Evolutionary conservation across 2,797 vertebrate genomes (phyloP), one percentile per base, ranked within the genome.

Genomic region (Tragelaphus oryx): DNA sequence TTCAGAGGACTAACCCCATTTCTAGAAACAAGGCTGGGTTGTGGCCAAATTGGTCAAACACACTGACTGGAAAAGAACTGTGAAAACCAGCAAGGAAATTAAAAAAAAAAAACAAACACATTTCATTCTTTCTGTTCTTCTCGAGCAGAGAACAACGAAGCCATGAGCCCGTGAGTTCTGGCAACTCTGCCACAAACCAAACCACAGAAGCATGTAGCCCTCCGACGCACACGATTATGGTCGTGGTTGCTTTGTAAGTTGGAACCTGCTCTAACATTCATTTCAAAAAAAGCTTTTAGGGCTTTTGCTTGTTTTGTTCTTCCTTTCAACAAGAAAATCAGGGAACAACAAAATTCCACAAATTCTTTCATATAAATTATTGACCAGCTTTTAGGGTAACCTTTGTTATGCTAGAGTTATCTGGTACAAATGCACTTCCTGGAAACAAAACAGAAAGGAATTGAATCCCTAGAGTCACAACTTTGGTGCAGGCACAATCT

Each of bases 301-400:
- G 33, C 26, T 94, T 96, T 96, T 65, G 86, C 57, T 62, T 96
- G 71, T 68, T 97, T 97, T 95, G 71, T 37, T 90, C 92, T 92
- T 83, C 89, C 88, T 97, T 41, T 93, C 87, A 78, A 85, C n/a
- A 65, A 74, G 96, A 85, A 96, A 97, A 83, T 89, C 80, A 97
- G 79, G 44, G 14, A 94, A 62, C 57, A 89, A 79, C 86, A 93
- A 91, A 97, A 97, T 96, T 90, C 92, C 95, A 89, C 90, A 85
- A 65, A 88, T 97, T 93, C 95, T 96, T 97, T 96, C 89, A 81
- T 79, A 62, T 96, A 82, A 93, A 97, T 97, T 94, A 98, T 95
- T 96, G 96, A 97, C 94, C 48, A 96, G 26, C 76, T 95, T 95
- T 93, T 71, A 80, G 54, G 94, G 62, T 93, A 97, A 97, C 28